Percentiles rank a stretch among this genome's conserved stretches.
Conservation (phyloP, 1,140 invertebrate genomes). For the Venturia canescens region DNA sequence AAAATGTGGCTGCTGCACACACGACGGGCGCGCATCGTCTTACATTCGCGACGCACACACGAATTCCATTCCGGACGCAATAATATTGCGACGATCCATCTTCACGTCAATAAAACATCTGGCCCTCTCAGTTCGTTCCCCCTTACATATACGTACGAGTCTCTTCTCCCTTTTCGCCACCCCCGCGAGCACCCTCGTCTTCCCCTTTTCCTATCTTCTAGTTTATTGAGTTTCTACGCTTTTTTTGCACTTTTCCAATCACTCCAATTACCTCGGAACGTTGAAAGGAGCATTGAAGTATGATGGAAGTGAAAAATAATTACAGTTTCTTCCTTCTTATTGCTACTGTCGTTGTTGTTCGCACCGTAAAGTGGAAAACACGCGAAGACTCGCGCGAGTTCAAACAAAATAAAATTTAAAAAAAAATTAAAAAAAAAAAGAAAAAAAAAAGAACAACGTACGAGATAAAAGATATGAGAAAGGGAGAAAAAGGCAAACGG, state of each 20-base stretch:
- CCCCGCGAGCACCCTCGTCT: constrained; percentile 4
- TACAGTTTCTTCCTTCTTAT: too few species aligned
- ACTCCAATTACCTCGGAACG: too few species aligned
- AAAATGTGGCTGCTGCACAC: not conserved
- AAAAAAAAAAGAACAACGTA: not conserved
- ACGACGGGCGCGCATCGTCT: constrained; percentile 48
- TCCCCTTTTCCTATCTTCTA: not conserved
- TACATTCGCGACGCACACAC: constrained; percentile 52
- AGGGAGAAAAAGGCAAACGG: not conserved
- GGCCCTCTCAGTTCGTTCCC: constrained; percentile 22
- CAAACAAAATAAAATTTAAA: too few species aligned
- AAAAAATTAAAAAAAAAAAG: not conserved
- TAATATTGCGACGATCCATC: constrained; percentile 66
- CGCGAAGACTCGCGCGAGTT: too few species aligned
- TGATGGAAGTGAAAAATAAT: too few species aligned
- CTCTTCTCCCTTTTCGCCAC: constrained; percentile 12
- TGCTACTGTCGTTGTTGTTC: too few species aligned
- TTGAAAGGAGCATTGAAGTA: too few species aligned
- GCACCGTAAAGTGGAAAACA: not conserved
- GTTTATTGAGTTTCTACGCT: not conserved
- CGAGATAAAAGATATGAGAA: not conserved
- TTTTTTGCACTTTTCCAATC: too few species aligned
- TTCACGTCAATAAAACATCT: constrained; percentile 65
- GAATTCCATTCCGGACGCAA: constrained; percentile 63
- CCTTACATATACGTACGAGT: not conserved